These are phyloP conservation scores for Heliocidaris erythrogramma DNA, from an alignment of 35 echinoderm and acorn worm species.

Conservation along the genomic window DNA sequence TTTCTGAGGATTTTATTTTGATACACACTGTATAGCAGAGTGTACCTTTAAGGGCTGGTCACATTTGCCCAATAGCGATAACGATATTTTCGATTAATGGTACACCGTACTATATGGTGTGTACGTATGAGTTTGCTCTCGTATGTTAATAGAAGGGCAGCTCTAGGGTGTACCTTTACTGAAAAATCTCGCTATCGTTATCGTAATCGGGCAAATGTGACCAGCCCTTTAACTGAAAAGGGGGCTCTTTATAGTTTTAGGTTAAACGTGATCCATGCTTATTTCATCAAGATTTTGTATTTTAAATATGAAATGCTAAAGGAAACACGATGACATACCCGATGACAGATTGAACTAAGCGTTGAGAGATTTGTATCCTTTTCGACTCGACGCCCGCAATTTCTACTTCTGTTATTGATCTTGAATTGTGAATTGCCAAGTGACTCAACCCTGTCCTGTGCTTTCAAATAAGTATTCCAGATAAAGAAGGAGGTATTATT, in stretches of 20 bases:
- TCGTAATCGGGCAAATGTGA: background rate
- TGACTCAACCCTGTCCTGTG: background rate
- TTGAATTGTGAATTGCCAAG: background rate
- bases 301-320: background rate
- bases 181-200: too few species aligned
- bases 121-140: too few species aligned
- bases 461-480: too few species aligned
- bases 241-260: background rate
- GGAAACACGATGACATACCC: background rate
- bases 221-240: background rate
- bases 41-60: too few species aligned
- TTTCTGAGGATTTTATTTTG: too few species aligned
- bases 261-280: background rate
- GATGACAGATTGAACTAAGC: background rate
- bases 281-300: background rate
- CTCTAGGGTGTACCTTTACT: too few species aligned
- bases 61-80: too few species aligned
- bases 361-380: background rate
- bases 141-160: too few species aligned
- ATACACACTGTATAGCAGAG: too few species aligned
- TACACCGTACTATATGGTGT: too few species aligned
- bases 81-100: too few species aligned
- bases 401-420: background rate
- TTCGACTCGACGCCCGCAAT: background rate
- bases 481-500: too few species aligned